Conservation (phyloP, 2,797 vertebrate genomes). For the Astyanax mexicanus region DNA sequence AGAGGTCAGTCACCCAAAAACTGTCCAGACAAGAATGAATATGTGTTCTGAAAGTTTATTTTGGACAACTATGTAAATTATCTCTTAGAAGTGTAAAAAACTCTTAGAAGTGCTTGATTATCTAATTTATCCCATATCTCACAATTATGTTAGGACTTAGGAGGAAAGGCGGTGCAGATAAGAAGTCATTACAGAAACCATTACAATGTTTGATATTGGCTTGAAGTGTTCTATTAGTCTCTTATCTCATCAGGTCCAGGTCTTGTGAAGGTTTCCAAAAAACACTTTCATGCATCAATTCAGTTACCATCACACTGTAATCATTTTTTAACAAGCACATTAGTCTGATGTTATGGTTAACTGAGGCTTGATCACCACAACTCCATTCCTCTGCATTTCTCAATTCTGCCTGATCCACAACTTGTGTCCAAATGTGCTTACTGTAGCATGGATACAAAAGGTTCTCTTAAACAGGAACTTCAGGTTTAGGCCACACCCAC, state of each 20-base stretch:
- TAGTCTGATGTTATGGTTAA: not conserved
- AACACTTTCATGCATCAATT: not conserved
- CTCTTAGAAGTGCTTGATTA: conserved; percentile 10
- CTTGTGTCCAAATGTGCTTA: too few relatives aligned
- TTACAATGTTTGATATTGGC: not conserved
- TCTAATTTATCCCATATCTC: not conserved
- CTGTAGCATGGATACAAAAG: too few relatives aligned
- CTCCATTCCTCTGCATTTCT: too few relatives aligned
- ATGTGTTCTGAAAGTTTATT: too few relatives aligned
- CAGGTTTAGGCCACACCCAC: too few relatives aligned
- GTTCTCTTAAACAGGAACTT: too few relatives aligned
- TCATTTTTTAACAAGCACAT: not conserved
- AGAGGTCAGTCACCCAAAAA: too few relatives aligned
- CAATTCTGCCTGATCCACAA: too few relatives aligned
- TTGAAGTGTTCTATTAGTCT: not conserved
- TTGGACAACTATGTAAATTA: too few relatives aligned
- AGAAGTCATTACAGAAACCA: not conserved
- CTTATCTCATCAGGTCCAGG: not conserved
- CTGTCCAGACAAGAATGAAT: too few relatives aligned
- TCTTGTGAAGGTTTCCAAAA: not conserved
- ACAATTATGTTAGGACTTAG: not conserved
- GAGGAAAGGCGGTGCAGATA: not conserved
- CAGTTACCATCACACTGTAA: too few relatives aligned
- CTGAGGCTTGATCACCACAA: too few relatives aligned
- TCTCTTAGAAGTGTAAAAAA: not conserved